Evolutionary conservation across 2,888 invertebrate genomes (phyloP), one percentile per base, ranked within the genome.

Genomic region (Rhagium mordax): DNA sequence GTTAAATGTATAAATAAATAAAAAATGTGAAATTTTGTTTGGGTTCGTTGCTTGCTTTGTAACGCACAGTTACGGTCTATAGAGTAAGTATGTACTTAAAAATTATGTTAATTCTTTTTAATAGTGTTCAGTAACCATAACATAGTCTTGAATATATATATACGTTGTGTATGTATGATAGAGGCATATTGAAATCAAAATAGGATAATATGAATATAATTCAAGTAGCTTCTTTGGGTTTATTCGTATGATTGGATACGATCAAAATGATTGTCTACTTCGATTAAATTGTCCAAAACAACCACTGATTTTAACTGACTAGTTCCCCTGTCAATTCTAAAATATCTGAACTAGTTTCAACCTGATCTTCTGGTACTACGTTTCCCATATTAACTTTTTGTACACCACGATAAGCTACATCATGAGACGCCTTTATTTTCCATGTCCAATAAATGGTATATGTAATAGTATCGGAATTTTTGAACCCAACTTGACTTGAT

Each of bases 71-170:
- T 74, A 76, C 74, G 81, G 81, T 81, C 81, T 79, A 65, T 69
- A 71, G 74, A 60, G 65, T 70, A 77, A 74, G 75, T 79, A 75
- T 80, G 78, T 75, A 79, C 80, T 79, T 79, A 79, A 80, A 80
- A 80, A 76, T 79, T 80, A 78, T 80, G 79, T 77, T 79, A 79
- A 78, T 79, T 78, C 76, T 77, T 73, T 77, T 75, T 74, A 77
- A 80, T 75, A 72, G 76, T 76, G 80, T 76, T 75, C 78, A 78
- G 65, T 65, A 68, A 78, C 73, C 79, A 75, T 78, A 76, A 74
- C 78, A 71, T 27, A 61, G 18, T 27, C 15, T 64, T 48, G 10
- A 21, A 62, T 47, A 62, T 48, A 62, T 8, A 48, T 10, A n/a
- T 24, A n/a, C n/a, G 13, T 24, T n/a, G n/a, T 24, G 27, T n/a